Evolutionary conservation across 2,113 vertebrate species (phyloP).

Genomic region (Hemicordylus capensis): DNA sequence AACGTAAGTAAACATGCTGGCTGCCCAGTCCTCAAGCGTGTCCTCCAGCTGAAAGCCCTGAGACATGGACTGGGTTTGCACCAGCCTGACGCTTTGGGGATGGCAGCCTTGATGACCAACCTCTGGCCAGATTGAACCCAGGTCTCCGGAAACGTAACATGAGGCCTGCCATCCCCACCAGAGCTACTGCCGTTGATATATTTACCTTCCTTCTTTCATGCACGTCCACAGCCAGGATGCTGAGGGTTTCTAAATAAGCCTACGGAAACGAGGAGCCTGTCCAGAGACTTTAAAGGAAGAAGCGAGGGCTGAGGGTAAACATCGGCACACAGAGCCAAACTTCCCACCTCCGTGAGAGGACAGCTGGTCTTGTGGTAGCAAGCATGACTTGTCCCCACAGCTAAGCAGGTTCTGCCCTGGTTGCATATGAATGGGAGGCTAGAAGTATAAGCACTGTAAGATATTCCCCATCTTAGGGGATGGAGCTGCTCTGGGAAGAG

Average conservation of each 20-base stretch:
- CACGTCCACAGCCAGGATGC: background rate
- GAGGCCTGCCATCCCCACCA: background rate
- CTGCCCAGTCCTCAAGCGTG: background rate
- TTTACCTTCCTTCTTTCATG: background rate
- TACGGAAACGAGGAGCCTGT: background rate
- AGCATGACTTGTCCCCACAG: too few species aligned
- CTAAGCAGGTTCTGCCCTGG: too few species aligned
- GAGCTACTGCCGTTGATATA: background rate
- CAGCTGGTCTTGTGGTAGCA: too few species aligned
- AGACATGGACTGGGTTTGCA: background rate
- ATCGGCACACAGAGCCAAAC: fast-evolving
- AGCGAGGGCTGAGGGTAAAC: constrained; percentile 6
- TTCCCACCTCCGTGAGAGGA: background rate
- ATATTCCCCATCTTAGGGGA: too few species aligned
- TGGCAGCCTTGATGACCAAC: background rate
- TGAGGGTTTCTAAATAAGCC: background rate
- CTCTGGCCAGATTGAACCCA: fast-evolving
- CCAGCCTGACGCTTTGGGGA: background rate
- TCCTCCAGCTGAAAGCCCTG: background rate
- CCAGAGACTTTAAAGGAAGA: background rate
- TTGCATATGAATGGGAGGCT: too few species aligned
- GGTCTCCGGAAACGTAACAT: background rate
- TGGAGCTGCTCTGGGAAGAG: too few species aligned
- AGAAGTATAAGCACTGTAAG: too few species aligned
- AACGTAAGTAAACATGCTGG: fast-evolving